A percentile compares a stretch with the other conserved stretches of the same genome.
These are phyloP conservation scores for Cheilinus undulatus DNA, from an alignment of 2,113 vertebrate genomes.

Conservation along the genomic window DNA sequence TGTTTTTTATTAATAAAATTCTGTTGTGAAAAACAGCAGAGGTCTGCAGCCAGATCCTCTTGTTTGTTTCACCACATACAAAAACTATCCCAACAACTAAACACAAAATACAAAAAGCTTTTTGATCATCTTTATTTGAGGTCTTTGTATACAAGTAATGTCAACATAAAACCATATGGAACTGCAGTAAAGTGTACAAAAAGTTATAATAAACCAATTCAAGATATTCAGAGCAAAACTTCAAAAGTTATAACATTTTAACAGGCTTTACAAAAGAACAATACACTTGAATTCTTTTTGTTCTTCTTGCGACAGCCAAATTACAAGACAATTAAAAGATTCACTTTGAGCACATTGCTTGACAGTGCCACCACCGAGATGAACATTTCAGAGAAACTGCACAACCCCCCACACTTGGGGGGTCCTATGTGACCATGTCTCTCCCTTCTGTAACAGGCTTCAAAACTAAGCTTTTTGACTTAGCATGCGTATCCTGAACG, in stretches of 20 bases:
- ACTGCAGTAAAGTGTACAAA: conserved; percentile 35
- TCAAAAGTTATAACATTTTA: neutral
- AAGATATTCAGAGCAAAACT: neutral
- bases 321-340: neutral
- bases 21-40: too few species aligned
- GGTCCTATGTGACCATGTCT: neutral
- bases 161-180: conserved; percentile 22
- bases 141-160: neutral
- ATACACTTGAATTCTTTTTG: too few species aligned
- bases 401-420: neutral
- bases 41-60: too few species aligned
- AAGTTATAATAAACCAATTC: neutral
- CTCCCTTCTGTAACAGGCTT: neutral
- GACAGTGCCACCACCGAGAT: too few species aligned
- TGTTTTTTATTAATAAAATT: too few species aligned
- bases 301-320: neutral
- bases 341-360: neutral
- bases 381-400: too few species aligned
- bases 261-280: neutral
- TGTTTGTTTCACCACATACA: too few species aligned
- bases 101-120: neutral
- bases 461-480: too few species aligned
- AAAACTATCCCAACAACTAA: neutral
- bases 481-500: too few species aligned
- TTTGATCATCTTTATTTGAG: conserved; percentile 57